These are phyloP conservation scores for Forbesichthys papilliferus DNA, from an alignment of 2,113 vertebrate species.

Conservation along the genomic window DNA sequence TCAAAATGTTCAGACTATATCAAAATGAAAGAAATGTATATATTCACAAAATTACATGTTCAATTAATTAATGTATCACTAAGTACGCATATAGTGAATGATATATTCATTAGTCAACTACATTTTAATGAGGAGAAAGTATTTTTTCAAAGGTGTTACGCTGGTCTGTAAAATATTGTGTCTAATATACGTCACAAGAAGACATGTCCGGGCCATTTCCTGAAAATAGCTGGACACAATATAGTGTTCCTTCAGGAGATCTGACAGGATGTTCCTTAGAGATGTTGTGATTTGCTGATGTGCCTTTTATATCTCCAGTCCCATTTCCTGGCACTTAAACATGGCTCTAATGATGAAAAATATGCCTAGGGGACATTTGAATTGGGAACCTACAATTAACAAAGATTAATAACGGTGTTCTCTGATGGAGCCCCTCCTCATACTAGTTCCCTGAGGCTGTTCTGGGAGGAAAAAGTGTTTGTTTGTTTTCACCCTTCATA, in stretches of 20 bases:
- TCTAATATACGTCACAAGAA: not conserved
- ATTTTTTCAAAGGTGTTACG: not conserved
- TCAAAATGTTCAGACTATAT: not conserved
- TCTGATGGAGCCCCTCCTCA: constrained; percentile 51
- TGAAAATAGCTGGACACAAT: constrained; percentile 1
- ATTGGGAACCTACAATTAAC: constrained; percentile 69
- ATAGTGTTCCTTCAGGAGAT: not conserved
- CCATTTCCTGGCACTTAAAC: constrained; percentile 39
- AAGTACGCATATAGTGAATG: not conserved
- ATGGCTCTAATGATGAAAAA: constrained; percentile 60
- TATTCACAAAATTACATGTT: not conserved
- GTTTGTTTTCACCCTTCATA: constrained; percentile 68
- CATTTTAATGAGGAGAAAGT: not conserved
- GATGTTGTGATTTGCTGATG: not conserved
- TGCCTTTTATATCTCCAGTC: not conserved
- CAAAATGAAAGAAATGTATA: not conserved
- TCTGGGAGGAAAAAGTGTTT: constrained; percentile 63
- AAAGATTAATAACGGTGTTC: constrained; percentile 71
- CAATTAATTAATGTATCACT: not conserved
- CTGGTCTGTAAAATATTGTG: not conserved
- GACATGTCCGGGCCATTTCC: not conserved
- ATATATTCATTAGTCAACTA: too few species aligned
- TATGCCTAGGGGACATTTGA: constrained; percentile 56
- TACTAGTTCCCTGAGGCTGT: constrained; percentile 41
- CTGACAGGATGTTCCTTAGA: not conserved